Evolutionary conservation across 2,888 invertebrate genomes (phyloP).

Genomic region (Hermaeophaga mercurialis): DNA sequence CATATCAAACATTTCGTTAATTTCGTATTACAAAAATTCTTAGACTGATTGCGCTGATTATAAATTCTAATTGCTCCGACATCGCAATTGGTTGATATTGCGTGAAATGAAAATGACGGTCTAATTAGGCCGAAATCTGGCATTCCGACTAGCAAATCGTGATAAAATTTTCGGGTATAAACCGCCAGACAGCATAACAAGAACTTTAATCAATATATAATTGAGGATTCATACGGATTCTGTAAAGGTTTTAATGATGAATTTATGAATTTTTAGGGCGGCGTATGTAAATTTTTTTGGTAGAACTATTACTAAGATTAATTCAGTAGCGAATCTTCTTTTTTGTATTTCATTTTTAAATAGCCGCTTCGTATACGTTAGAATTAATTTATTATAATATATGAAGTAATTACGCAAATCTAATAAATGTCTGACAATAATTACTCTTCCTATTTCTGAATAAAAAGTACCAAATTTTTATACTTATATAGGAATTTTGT

Average conservation of each 20-base stretch:
- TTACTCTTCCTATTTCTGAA: too few relatives aligned
- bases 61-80: conserved; percentile 22
- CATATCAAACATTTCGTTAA: conserved; percentile 32
- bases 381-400: conserved; percentile 20
- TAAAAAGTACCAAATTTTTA: too few relatives aligned
- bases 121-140: conserved; percentile 14
- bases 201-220: conserved; percentile 18
- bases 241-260: background rate
- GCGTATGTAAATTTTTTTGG: conserved; percentile 10
- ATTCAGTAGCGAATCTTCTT: conserved; percentile 10
- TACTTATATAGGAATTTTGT: too few relatives aligned
- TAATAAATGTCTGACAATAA: too few relatives aligned
- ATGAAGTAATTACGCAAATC: background rate
- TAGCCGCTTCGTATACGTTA: background rate
- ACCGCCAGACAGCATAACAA: conserved; percentile 4
- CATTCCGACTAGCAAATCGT: conserved; percentile 13
- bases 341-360: background rate
- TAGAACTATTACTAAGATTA: background rate
- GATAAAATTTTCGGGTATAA: conserved; percentile 13
- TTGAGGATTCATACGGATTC: background rate
- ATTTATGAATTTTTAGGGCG: conserved; percentile 7
- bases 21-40: conserved; percentile 30
- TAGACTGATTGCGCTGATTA: conserved; percentile 27
- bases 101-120: conserved; percentile 24
- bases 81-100: conserved; percentile 24